Conservation (phyloP, 2,113 vertebrate species). For the Dendrocopos noguchii region DNA sequence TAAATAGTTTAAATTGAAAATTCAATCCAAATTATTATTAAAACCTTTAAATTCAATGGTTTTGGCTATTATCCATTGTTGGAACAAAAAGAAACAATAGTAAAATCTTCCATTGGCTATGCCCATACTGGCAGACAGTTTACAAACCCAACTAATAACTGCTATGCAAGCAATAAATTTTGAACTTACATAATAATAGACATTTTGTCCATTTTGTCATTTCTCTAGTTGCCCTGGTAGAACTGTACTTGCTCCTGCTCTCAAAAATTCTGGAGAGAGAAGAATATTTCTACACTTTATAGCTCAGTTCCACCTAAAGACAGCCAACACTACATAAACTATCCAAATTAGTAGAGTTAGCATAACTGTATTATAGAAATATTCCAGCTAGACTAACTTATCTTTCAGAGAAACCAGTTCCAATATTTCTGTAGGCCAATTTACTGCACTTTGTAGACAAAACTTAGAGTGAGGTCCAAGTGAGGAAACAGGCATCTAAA, state of each 20-base stretch:
- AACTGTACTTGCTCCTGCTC: not conserved
- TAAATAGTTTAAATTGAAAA: slow-evolving; percentile 20
- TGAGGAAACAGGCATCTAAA: not conserved
- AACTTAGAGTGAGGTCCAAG: not conserved
- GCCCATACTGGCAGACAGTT: not conserved
- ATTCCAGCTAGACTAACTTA: not conserved
- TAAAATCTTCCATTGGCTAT: slow-evolving; percentile 12
- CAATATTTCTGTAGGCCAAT: not conserved
- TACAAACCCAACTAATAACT: not conserved
- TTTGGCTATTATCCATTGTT: not conserved
- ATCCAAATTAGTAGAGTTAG: not conserved
- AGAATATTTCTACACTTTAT: not conserved
- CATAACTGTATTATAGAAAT: not conserved
- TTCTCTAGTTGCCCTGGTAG: not conserved
- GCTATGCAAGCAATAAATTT: slow-evolving; percentile 9
- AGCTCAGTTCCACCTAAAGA: not conserved
- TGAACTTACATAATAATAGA: not conserved
- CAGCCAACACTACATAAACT: not conserved
- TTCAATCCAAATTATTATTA: slow-evolving; percentile 20
- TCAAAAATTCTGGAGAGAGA: not conserved
- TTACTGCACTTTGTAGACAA: not conserved
- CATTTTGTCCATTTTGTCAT: not conserved
- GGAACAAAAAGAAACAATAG: not conserved
- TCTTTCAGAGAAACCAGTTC: not conserved
- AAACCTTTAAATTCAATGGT: not conserved